Conservation (phyloP, 2,113 vertebrate genomes). For the Gymnobelideus leadbeateri region DNA sequence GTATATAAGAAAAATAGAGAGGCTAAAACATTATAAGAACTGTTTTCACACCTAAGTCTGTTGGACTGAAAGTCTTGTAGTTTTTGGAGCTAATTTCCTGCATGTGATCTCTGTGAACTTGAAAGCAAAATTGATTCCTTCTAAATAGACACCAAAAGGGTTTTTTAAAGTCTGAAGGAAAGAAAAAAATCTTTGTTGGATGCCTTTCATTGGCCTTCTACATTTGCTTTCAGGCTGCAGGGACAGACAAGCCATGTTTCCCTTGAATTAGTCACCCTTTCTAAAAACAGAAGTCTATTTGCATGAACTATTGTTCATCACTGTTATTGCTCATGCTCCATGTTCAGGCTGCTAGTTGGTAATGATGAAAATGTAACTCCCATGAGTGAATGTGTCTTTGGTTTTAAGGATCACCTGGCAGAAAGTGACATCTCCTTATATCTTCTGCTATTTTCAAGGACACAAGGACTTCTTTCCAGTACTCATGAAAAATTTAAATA, state of each 20-base stretch:
- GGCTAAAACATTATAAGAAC: slow-evolving; percentile 1
- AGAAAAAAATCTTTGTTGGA: slow-evolving; percentile 20
- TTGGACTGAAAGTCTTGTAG: background rate
- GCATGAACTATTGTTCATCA: slow-evolving; percentile 58
- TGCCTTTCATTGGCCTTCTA: slow-evolving; percentile 29
- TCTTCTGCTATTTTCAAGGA: too few relatives aligned
- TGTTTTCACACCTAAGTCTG: slow-evolving; percentile 30
- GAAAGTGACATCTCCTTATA: too few relatives aligned
- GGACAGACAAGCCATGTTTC: slow-evolving; percentile 31
- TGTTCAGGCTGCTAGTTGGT: background rate
- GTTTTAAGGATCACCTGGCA: background rate
- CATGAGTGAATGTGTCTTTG: slow-evolving; percentile 11
- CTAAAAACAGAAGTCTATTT: slow-evolving; percentile 60
- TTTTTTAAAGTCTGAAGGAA: slow-evolving; percentile 53
- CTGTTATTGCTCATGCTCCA: too few relatives aligned
- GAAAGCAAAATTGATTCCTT: slow-evolving; percentile 27
- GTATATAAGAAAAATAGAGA: slow-evolving; percentile 22
- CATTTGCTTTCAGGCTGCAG: slow-evolving; percentile 61
- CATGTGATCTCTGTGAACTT: slow-evolving; percentile 30
- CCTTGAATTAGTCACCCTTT: slow-evolving; percentile 54
- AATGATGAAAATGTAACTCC: slow-evolving; percentile 46
- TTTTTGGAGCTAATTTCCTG: background rate
- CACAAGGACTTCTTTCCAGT: too few relatives aligned
- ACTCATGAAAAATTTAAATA: background rate
- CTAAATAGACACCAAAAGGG: slow-evolving; percentile 38